Conservation (phyloP, 2,888 invertebrate species). For the Ophion ventricosus region DNA sequence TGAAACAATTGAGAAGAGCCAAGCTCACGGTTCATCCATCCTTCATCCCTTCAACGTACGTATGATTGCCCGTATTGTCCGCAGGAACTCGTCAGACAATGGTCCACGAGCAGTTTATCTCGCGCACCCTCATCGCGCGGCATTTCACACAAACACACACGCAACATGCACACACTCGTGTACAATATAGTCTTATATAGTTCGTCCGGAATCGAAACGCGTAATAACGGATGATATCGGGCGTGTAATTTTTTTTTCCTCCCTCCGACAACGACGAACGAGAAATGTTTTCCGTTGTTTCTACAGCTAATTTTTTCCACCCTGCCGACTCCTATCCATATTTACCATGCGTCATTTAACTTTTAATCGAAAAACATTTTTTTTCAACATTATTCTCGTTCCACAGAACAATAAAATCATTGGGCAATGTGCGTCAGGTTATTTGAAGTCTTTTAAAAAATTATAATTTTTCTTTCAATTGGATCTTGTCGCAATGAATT, state of each 20-base stretch:
- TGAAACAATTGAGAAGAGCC: conserved; percentile 67
- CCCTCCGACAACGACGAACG: neutral
- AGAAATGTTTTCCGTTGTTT: conserved; percentile 1
- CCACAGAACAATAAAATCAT: too few species aligned
- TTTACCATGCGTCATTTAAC: neutral
- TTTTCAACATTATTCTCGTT: too few species aligned
- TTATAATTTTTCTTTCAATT: too few species aligned
- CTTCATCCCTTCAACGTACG: conserved; percentile 54
- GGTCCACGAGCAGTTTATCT: conserved; percentile 63
- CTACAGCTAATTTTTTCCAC: neutral
- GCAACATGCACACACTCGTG: conserved; percentile 1
- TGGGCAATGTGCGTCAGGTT: too few species aligned
- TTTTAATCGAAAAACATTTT: neutral
- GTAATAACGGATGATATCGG: neutral
- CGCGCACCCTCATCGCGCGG: conserved; percentile 26
- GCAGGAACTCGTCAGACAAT: conserved; percentile 64
- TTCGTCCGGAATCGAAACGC: conserved; percentile 16
- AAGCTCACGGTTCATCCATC: conserved; percentile 43
- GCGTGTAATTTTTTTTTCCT: conserved; percentile 47
- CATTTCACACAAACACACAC: conserved; percentile 12
- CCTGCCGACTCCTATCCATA: neutral
- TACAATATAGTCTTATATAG: conserved; percentile 11
- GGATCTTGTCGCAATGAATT: too few species aligned
- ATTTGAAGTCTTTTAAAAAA: too few species aligned
- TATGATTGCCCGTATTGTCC: conserved; percentile 71